Conservation (phyloP, 30 jellyfish, hydroid and myxozoan genomes). For the Thelohanellus kitauei region DNA sequence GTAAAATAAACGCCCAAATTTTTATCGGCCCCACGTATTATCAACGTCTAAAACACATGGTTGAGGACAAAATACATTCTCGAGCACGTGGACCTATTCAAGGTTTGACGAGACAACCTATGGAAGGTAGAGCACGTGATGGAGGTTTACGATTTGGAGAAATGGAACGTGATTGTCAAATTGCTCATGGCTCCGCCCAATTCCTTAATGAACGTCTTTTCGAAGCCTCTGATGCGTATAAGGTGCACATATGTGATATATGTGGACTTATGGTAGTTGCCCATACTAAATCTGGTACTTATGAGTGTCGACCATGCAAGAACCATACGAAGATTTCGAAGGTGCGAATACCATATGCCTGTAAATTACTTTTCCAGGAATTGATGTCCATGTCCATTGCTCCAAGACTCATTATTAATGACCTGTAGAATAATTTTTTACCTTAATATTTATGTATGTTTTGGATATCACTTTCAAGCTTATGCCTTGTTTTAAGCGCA, state of each 20-base stretch:
- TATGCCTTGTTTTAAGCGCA: too few relatives aligned
- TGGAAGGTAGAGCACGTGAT: conserved; percentile 99
- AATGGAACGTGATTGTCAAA: conserved; percentile 99
- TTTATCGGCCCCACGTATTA: conserved; percentile 95
- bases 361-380: conserved; percentile 84
- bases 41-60: conserved; percentile 95
- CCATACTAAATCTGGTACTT: too few relatives aligned
- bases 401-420: conserved; percentile 81
- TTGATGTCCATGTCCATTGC: conserved; percentile 93
- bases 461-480: too few relatives aligned
- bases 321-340: conserved; percentile 91
- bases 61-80: conserved; percentile 91
- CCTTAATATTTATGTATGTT: too few relatives aligned
- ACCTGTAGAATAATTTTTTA: too few relatives aligned
- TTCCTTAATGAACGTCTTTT: conserved; percentile 68
- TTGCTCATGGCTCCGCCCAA: conserved; percentile 99
- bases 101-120: conserved; percentile 89
- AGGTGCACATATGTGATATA: conserved; percentile 57
- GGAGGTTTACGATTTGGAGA: conserved; percentile 98
- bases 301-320: conserved; percentile 88
- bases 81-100: conserved; percentile 99
- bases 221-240: conserved; percentile 87
- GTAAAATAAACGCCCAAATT: conserved; percentile 64
- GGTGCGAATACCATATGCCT: conserved; percentile 81
- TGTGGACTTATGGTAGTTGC: conserved; percentile 94